Percentiles rank a stretch among this genome's conserved stretches.
These are phyloP conservation scores for Schrankia costaestrigalis DNA, from an alignment of 2,888 invertebrate species.

Conservation along the genomic window DNA sequence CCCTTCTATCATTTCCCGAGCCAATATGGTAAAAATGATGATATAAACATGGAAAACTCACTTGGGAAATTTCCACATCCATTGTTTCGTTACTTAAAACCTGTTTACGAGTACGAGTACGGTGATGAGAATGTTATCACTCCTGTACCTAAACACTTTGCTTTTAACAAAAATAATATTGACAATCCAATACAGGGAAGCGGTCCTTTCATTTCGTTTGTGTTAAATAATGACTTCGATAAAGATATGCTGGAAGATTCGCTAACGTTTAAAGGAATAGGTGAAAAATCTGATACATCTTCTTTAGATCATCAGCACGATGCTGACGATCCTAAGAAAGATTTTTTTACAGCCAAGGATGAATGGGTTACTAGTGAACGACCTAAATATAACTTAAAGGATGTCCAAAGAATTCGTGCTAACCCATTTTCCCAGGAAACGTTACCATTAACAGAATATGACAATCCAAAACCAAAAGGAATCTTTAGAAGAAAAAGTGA, in stretches of 20 bases:
- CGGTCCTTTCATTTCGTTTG: conserved; percentile 60
- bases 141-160: too few species aligned
- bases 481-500: too few species aligned
- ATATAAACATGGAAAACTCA: conserved; percentile 45
- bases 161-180: too few species aligned
- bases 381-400: too few species aligned
- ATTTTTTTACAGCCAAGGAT: too few species aligned
- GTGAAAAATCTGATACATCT: too few species aligned
- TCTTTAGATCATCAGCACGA: conserved; percentile 31
- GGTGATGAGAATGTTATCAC: too few species aligned
- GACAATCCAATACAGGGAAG: conserved; percentile 56
- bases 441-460: conserved; percentile 32
- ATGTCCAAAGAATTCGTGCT: too few species aligned
- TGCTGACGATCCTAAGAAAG: conserved; percentile 20
- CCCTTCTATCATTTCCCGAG: conserved; percentile 53
- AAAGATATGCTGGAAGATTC: conserved; percentile 53
- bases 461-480: conserved; percentile 29
- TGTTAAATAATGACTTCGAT: conserved; percentile 60
- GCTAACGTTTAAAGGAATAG: conserved; percentile 52
- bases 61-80: too few species aligned
- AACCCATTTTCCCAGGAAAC: conserved; percentile 14
- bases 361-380: background rate
- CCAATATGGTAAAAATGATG: conserved; percentile 50
- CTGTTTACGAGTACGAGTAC: too few species aligned
- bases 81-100: too few species aligned